Percentiles rank a stretch among this genome's conserved stretches.
Conservation (phyloP, 2,113 vertebrate species). For the Girardinichthys multiradiatus region DNA sequence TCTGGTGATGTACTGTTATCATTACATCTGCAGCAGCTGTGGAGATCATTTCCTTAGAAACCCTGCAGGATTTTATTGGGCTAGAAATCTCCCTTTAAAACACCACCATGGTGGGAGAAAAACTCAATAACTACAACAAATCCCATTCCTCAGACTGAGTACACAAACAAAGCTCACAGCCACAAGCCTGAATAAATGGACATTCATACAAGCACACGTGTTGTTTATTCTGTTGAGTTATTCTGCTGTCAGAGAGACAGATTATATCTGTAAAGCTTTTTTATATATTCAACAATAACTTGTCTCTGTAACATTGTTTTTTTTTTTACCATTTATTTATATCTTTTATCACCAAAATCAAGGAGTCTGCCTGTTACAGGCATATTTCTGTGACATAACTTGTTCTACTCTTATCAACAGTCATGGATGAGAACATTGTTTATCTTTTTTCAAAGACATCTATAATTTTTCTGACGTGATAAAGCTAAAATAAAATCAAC, state of each 20-base stretch:
- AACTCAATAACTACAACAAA: conserved; percentile 66
- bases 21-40: conserved; percentile 58
- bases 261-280: conserved; percentile 43
- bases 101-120: conserved; percentile 32
- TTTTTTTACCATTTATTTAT: conserved; percentile 33
- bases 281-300: not conserved
- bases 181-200: conserved; percentile 16
- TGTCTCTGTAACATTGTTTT: not conserved
- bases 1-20: conserved; percentile 55
- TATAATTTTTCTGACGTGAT: not conserved
- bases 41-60: conserved; percentile 43
- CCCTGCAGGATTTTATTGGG: conserved; percentile 35
- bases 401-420: not conserved
- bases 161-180: conserved; percentile 30
- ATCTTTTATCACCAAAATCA: not conserved
- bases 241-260: conserved; percentile 44
- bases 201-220: conserved; percentile 8
- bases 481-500: not conserved
- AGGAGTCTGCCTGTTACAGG: not conserved
- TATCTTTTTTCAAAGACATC: not conserved
- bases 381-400: not conserved
- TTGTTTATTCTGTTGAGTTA: conserved; percentile 47
- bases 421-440: not conserved
- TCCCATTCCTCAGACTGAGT: conserved; percentile 38
- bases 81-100: conserved; percentile 47